A percentile compares a stretch with the other conserved stretches of the same genome.
These are phyloP conservation scores for Melikaiella ostensackeni DNA, from an alignment of 2,888 invertebrate genomes.

Conservation along the genomic window DNA sequence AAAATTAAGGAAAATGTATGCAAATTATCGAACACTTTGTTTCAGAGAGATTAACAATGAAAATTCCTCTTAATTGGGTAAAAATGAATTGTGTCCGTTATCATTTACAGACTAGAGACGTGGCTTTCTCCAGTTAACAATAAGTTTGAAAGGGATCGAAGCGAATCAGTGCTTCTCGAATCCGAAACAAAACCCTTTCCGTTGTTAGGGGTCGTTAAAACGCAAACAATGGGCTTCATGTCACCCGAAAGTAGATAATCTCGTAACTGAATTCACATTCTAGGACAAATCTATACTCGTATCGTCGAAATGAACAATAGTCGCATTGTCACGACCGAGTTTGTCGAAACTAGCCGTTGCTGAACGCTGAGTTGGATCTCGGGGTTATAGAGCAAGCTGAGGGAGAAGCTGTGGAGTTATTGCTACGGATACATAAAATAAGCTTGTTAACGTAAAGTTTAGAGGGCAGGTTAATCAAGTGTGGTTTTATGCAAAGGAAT, in stretches of 20 bases:
- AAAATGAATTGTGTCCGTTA: too few relatives aligned
- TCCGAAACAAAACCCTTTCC: neutral
- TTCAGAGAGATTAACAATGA: too few relatives aligned
- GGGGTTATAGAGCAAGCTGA: conserved; percentile 8
- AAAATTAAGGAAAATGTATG: neutral
- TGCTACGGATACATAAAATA: conserved; percentile 32
- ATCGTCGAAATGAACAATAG: conserved; percentile 18
- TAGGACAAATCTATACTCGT: conserved; percentile 20
- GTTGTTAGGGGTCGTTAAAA: conserved; percentile 10
- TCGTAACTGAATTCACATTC: conserved; percentile 17
- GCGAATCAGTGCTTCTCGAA: conserved; percentile 9
- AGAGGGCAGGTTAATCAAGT: conserved; percentile 4
- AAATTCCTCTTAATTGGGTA: too few relatives aligned
- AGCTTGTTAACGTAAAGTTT: conserved; percentile 26
- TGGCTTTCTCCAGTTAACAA: neutral
- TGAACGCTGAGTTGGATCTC: conserved; percentile 6
- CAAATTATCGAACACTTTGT: neutral
- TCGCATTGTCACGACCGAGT: conserved; percentile 20
- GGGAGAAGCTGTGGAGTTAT: conserved; percentile 11
- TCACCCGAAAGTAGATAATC: conserved; percentile 23
- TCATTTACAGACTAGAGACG: too few relatives aligned
- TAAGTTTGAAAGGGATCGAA: neutral
- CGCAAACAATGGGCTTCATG: conserved; percentile 6
- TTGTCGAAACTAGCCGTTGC: conserved; percentile 16
- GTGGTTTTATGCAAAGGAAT: neutral